phyloP scores from a whole-genome alignment of 2,113 vertebrate species.

The Collichthys lucidus region DNA sequence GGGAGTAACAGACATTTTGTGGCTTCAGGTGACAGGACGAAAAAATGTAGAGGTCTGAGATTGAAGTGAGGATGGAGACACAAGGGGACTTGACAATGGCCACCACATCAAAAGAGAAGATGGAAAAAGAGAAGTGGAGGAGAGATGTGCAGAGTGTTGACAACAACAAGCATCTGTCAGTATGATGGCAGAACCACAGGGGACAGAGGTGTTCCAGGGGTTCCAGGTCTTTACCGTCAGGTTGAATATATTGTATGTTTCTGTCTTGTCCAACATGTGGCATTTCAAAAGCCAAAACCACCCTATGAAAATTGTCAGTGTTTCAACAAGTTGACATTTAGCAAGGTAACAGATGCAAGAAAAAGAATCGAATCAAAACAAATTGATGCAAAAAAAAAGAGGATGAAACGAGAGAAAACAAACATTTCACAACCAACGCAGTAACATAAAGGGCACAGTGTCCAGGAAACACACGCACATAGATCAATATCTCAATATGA shows the following conservation, averaged over 20 bases:
- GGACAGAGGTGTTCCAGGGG: constrained; percentile 10
- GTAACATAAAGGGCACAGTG: too few relatives aligned
- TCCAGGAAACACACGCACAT: too few relatives aligned
- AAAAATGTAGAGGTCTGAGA: constrained; percentile 42
- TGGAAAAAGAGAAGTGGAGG: constrained; percentile 23
- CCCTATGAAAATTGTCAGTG: background rate
- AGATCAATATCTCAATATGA: too few relatives aligned
- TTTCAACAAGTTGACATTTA: constrained; percentile 13
- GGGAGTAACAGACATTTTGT: constrained; percentile 51
- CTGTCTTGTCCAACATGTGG: constrained; percentile 1
- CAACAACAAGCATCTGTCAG: constrained; percentile 46
- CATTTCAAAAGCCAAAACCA: constrained; percentile 9
- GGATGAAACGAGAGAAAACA: too few relatives aligned
- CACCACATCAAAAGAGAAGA: constrained; percentile 34
- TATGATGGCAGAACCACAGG: constrained; percentile 1
- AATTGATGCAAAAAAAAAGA: too few relatives aligned
- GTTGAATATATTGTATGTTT: constrained; percentile 12
- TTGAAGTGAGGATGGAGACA: constrained; percentile 50
- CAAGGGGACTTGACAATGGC: constrained; percentile 28
- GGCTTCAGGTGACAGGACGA: constrained; percentile 43
- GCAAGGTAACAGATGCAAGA: background rate
- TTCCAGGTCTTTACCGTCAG: constrained; percentile 5
- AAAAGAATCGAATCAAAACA: too few relatives aligned
- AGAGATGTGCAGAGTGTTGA: constrained; percentile 10
- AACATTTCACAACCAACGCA: too few relatives aligned